phyloP scores from a whole-genome alignment of 2,113 vertebrate genomes.

The Nycticryphes semicollaris region DNA sequence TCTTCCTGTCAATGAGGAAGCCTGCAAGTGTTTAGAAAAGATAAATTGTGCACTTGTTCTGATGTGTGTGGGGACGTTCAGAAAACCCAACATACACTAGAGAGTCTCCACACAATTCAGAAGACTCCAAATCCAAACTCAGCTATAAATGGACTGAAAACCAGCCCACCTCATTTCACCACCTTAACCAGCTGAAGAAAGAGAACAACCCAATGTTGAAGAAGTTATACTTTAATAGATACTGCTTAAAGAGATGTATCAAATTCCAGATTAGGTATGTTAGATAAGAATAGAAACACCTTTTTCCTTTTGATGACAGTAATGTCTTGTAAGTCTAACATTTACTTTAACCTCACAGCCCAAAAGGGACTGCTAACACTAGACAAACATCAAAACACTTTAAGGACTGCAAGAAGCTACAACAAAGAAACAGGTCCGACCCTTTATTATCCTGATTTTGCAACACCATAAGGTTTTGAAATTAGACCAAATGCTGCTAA shows the following conservation, averaged over 20 bases:
- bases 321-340: neutral
- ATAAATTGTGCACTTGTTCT: neutral
- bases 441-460: neutral
- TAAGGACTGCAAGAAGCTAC: neutral
- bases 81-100: rapidly evolving
- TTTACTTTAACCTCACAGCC: neutral
- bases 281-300: neutral
- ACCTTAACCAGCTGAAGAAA: neutral
- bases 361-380: neutral
- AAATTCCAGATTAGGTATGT: neutral
- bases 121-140: neutral
- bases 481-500: rapidly evolving
- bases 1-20: neutral
- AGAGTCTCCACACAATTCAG: rapidly evolving
- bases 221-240: neutral
- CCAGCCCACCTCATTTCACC: neutral
- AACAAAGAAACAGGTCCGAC: neutral
- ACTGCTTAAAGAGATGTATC: neutral
- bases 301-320: neutral
- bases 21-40: neutral
- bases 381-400: rapidly evolving
- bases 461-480: neutral
- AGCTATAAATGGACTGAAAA: neutral
- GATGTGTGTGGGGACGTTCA: rapidly evolving
- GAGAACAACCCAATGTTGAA: neutral